Base-by-base conservation (phyloP, 2,797 vertebrate species). In the Sylvia borin region DNA sequence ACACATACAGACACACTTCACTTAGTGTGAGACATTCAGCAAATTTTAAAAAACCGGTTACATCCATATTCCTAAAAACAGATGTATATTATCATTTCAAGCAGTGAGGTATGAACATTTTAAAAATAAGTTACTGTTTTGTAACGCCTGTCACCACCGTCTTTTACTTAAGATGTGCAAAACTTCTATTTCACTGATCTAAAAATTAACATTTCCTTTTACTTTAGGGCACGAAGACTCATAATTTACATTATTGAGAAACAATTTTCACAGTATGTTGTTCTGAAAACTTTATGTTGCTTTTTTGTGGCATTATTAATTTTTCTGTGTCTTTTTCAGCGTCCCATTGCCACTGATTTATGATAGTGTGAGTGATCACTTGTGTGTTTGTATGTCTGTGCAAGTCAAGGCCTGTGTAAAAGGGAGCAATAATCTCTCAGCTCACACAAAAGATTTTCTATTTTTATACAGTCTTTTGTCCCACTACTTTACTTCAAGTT, bases 401-500 rank as follows among this genome's bases (percentile, higher is more conserved):
- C 47, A 78, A 85, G 61, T 36, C 22, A 77, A 64, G 40, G 48
- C 18, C 14, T n/a, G 12, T 50, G 21, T 58, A 75, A 66, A 61
- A 89, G 12, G 31, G 16, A 93, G 38, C 25, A 91, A 74, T 70
- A 85, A 60, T 67, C 6, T 67, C 32, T 32, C 42, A 16, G 38
- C n/a, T 86, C 57, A 38, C 19, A 68, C 17, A 90, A 64, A 76
- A 92, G 54, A 27, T 31, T 82, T 93, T 71, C 70, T 84, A 43
- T 71, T 71, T 95, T 74, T 71, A 38, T 32, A 31, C 1, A 70
- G 51, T 90, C 71, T 86, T 94, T 86, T 90, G 61, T 95, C 78
- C 60, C 34, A 45, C n/a, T 88, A n/a, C 29, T 93, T 95, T 76
- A 65, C 26, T 79, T 91, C 71, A 70, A 67, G 55, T 61, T 12